Base-by-base conservation (phyloP, 2,113 vertebrate genomes). In the Bos indicus region DNA sequence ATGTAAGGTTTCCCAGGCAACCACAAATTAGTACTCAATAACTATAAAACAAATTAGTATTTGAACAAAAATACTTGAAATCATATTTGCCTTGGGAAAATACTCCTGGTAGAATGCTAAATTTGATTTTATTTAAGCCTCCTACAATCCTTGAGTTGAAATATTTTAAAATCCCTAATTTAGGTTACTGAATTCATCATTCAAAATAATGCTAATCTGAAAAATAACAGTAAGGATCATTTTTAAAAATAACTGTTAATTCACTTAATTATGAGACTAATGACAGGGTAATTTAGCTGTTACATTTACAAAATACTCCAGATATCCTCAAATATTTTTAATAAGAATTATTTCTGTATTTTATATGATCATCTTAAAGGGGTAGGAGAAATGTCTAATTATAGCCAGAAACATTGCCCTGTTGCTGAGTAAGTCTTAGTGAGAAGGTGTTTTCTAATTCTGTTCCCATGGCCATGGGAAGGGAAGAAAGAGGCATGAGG, bases 81-180 rank as follows among this genome's bases (percentile, higher is more conserved):
- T 71, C 36, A 85, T 26, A 23, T 95, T 93, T 93, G 86, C n/a
- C 40, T 86, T 96, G 91, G 52, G 43, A 95, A 95, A 94, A 78
- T 56, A 94, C 15, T 71, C 30, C 26, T 43, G 7, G 12, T n/a
- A 88, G 36, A 21, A 95, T 36, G 40, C 23, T 94, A 71, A 93
- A 30, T 90, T 54, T 71, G 13, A 85, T 77, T 95, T 95, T 90
- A 77, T 36, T 95, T 83, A 93, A 84, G 40, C n/a, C 57, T 88
- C 23, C 19, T 81, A 48, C 3, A 88, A 81, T 43, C 12, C 15
- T 56, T 83, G 81, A 83, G 52, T 56, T 59, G 7, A 94, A 95
- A 67, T 97, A 91, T 60, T 95, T 96, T 30, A 78, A 96, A 92
- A 92, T 57, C 3, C 21, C 36, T 59, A 74, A 86, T 74, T 90